These are phyloP conservation scores for Melinaea menophilus DNA, from an alignment of 2,888 invertebrate genomes.

Conservation along the genomic window DNA sequence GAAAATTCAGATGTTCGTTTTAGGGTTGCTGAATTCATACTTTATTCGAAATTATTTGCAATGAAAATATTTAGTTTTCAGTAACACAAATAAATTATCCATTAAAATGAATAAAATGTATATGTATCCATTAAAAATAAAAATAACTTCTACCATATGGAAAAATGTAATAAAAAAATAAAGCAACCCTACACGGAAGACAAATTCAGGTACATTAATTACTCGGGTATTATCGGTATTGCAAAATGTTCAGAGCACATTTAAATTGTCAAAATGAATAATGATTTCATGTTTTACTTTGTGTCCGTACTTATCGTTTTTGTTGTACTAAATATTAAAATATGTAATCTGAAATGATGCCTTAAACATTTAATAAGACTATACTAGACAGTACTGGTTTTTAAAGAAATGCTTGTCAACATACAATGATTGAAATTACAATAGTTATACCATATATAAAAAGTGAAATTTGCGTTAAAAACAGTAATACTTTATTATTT, in stretches of 20 bases:
- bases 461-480: no score
- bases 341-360: not conserved
- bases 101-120: not conserved
- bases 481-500: no score
- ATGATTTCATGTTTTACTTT: not conserved
- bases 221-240: not conserved
- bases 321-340: not conserved
- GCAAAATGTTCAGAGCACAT: conserved; percentile 1
- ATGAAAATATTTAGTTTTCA: not conserved
- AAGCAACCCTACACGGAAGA: not conserved
- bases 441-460: no score
- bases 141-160: not conserved
- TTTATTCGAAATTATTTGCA: not conserved
- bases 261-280: conserved; percentile 1
- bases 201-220: not conserved
- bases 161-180: not conserved
- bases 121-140: not conserved
- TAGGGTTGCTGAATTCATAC: not conserved
- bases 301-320: not conserved
- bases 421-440: no score
- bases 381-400: no score
- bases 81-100: not conserved
- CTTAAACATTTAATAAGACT: no score
- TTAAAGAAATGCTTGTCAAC: no score
- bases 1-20: conserved; percentile 2